Conservation (phyloP, 2,797 vertebrate genomes). For the Chromobotia macracanthus region DNA sequence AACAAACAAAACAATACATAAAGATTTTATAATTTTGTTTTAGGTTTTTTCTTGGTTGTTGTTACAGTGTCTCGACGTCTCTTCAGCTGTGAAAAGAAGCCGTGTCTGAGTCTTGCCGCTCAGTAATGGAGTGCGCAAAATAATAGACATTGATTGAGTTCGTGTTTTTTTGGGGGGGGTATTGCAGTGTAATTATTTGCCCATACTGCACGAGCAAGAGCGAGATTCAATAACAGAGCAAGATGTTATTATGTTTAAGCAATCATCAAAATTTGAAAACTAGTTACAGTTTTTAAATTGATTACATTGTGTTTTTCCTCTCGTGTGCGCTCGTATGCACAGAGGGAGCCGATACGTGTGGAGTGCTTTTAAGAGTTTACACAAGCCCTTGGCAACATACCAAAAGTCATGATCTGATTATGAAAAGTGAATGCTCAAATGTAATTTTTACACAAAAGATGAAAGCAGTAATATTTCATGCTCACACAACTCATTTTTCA, state of each 20-base stretch:
- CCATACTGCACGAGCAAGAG: conserved; percentile 56
- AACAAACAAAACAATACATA: no score
- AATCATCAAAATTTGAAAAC: conserved; percentile 68
- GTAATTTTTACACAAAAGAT: conserved; percentile 40
- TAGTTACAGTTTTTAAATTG: conserved; percentile 52
- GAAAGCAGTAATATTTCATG: conserved; percentile 39
- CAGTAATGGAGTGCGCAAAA: background rate
- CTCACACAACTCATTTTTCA: background rate
- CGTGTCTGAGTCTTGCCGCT: background rate
- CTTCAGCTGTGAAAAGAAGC: background rate
- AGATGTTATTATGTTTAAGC: conserved; percentile 68
- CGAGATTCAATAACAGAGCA: conserved; percentile 73
- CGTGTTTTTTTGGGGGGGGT: background rate
- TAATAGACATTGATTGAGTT: conserved; percentile 12
- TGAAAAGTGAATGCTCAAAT: conserved; percentile 48
- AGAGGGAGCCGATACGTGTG: background rate
- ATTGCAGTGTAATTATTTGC: conserved; percentile 69
- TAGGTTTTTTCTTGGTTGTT: background rate
- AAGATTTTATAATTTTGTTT: background rate
- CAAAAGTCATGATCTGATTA: conserved; percentile 49
- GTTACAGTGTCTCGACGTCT: background rate
- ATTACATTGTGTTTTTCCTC: conserved; percentile 21
- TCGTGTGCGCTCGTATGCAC: background rate
- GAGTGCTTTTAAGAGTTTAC: conserved; percentile 35
- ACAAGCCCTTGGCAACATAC: conserved; percentile 41